Base-by-base conservation (phyloP, 2,888 invertebrate species). In the Saturnia japonica region DNA sequence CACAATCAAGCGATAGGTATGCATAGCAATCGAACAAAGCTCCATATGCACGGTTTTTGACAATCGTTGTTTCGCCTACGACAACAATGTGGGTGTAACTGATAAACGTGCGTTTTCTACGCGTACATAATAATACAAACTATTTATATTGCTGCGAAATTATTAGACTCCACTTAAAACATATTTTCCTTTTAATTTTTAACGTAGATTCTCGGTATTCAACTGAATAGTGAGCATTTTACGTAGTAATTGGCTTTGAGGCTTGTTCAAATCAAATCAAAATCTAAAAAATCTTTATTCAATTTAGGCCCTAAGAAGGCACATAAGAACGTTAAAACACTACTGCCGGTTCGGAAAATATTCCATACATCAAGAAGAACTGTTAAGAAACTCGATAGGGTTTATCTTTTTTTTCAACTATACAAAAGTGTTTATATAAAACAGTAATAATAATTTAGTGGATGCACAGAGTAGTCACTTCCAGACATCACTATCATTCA, bases 21-120 rank as follows among this genome's bases (percentile, higher is more conserved):
- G 28, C 28, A 60, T 60, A 60, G 14, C 28, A 25, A 40, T 64
- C n/a, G 64, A 64, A 64, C 64, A 34, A 7, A 62, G 16, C 62
- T 62, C n/a, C 22, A n/a, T 54, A 14, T 25, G 57, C 19, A 64
- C 22, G 16, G 19, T 64, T 40, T 40, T 25, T 19, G 64, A 40
- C 64, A 64, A 64, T 40, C 64, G 64, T 40, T 11, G 64, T 34
- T 9, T 64, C 64, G 64, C 64, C 64, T 64, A 64, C 64, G 64
- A 64, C 64, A 1, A 40, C 40, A 64, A 40, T 64, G 64, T 64
- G 64, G 64, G 64, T 19, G 64, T 40, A 40, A 40, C 64, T 64
- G 64, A 64, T 64, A 64, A 64, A 25, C 25, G 57, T 14, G 16
- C 57, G 25, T 57, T 57, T 57, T 60, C 57, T 60, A 60, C 25